These are phyloP conservation scores for Sceloporus tristichus DNA, from an alignment of 2,113 vertebrate genomes.

Conservation along the genomic window DNA sequence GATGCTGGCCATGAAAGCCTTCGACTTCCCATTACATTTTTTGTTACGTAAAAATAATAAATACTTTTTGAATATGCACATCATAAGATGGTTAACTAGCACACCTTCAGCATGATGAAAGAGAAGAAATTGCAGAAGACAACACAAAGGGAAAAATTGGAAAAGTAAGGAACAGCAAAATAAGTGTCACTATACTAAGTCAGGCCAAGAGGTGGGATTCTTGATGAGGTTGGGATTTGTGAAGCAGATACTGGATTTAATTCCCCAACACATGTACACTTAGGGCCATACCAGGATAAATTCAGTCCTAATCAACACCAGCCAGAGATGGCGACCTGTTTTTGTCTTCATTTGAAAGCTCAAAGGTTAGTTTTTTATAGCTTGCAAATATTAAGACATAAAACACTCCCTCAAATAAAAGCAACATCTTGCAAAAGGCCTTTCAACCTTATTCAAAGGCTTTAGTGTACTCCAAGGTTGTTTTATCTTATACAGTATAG, in stretches of 20 bases:
- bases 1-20: too few species aligned
- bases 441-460: not conserved
- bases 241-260: not conserved
- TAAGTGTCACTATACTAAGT: not conserved
- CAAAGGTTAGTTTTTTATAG: not conserved
- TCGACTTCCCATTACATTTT: too few species aligned
- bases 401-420: not conserved
- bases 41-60: too few species aligned
- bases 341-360: not conserved
- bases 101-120: not conserved
- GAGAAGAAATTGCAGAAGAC: not conserved
- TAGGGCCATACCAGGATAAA: not conserved
- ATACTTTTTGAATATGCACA: not conserved
- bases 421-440: not conserved
- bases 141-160: not conserved
- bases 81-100: not conserved
- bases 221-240: too few species aligned
- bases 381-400: not conserved
- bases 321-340: too few species aligned
- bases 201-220: too few species aligned
- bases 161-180: not conserved
- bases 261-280: not conserved
- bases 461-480: not conserved
- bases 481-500: not conserved
- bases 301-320: not conserved